Evolutionary conservation across 2,888 invertebrate genomes (phyloP).

Genomic region (Coleophora flavipennella): DNA sequence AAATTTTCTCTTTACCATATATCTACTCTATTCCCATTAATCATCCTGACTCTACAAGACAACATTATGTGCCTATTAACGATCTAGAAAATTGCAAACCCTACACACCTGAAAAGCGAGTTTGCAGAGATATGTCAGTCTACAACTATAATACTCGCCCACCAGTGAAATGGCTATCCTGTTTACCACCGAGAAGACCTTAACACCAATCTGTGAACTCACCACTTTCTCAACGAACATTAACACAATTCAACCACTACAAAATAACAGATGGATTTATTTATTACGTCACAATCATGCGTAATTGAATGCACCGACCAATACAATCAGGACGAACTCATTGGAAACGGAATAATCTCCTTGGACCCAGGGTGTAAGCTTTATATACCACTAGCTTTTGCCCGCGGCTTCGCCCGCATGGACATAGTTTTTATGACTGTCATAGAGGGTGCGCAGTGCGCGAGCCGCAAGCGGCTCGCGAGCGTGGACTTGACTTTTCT

Average conservation of each 20-base stretch:
- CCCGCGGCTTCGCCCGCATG: too few relatives aligned
- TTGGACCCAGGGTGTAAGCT: too few relatives aligned
- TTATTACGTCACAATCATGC: slow-evolving; percentile 10
- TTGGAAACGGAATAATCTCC: slow-evolving; percentile 13
- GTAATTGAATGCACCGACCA: slow-evolving; percentile 9
- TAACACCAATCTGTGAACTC: slow-evolving; percentile 13
- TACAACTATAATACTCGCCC: slow-evolving; percentile 15
- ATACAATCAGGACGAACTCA: slow-evolving; percentile 12
- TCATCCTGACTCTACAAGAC: slow-evolving; percentile 17
- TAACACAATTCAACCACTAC: slow-evolving; percentile 14
- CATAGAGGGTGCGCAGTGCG: too few relatives aligned
- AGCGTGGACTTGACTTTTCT: too few relatives aligned
- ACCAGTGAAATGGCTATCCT: slow-evolving; percentile 15
- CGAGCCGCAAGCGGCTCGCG: too few relatives aligned
- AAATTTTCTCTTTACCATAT: slow-evolving; percentile 14
- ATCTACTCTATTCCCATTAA: slow-evolving; percentile 18
- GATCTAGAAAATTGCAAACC: slow-evolving; percentile 16
- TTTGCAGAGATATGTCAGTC: slow-evolving; percentile 16
- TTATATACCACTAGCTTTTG: too few relatives aligned
- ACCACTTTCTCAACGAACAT: slow-evolving; percentile 18
- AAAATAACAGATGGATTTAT: slow-evolving; percentile 16
- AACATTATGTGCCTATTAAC: slow-evolving; percentile 18
- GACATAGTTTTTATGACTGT: too few relatives aligned
- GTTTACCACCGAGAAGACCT: too few relatives aligned
- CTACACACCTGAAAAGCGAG: slow-evolving; percentile 8